Evolutionary conservation across 2,113 vertebrate genomes (phyloP), one percentile per base, ranked within the genome.

Genomic region (Silurus meridionalis): DNA sequence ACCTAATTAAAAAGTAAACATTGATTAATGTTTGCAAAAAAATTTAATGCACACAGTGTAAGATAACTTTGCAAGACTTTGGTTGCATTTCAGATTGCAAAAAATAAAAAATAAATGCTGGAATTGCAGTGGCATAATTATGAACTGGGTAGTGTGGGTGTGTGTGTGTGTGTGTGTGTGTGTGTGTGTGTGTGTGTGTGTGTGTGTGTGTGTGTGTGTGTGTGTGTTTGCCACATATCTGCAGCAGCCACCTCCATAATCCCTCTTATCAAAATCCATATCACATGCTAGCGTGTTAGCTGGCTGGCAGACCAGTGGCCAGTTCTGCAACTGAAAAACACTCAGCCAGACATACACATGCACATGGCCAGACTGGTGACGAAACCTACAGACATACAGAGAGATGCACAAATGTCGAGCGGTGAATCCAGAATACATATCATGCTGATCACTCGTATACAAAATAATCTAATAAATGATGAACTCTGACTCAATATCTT

Each of bases 251-350:
- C 93, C 93, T 93, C 93, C 90, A 89, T 94, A 95, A 95, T 95
- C 94, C 94, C 91, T 94, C 95, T 95, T 93, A 95, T 95, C 95
- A 93, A 94, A 95, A 95, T 94, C 93, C 92, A 88, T 94, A 93
- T 94, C 94, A 95, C 94, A 94, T 94, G 94, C 93, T 92, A 90
- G 93, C 93, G 6, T 79, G n/a, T 93, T 91, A 90, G 91, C 92
- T 92, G 93, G 93, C 93, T 93, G 92, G 92, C 91, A 91, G 91
- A 94, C 93, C 88, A 91, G 93, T 85, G 93, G 94, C 86, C 88
- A 91, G 93, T 92, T 93, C 92, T 90, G 91, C 86, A 79, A 66
- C 57, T 63, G 17, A 83, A 60, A 79, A 75, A 77, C 64, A 57
- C 75, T 52, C 13, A 64, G 28, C 23, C 67, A 74, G 37, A 60